Evolutionary conservation across 2,888 invertebrate species (phyloP).

Genomic region (Chrysina gloriosa): DNA sequence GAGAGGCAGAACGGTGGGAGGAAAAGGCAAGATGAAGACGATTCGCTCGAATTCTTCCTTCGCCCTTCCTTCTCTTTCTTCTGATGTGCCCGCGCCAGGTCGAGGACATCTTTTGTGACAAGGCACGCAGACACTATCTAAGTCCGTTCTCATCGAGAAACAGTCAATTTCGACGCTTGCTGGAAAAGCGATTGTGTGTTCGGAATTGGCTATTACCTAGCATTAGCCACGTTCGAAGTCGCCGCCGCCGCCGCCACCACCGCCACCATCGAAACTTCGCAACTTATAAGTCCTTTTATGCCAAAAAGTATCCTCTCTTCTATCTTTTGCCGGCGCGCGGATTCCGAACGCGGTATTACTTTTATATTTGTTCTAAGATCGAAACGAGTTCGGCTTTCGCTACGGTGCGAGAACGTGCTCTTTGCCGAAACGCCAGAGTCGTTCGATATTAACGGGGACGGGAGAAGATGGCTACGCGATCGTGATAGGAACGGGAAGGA

Average conservation of each 20-base stretch:
- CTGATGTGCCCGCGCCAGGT: not conserved
- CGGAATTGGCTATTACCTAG: constrained; percentile 47
- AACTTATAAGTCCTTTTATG: constrained; percentile 36
- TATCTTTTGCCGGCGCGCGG: not conserved
- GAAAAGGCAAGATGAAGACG: not conserved
- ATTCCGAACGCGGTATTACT: constrained; percentile 3
- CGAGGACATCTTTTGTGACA: constrained; percentile 15
- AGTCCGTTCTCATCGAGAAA: constrained; percentile 43
- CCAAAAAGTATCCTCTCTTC: constrained; percentile 29
- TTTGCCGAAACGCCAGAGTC: no score
- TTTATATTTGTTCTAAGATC: constrained; percentile 12
- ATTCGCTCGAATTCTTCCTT: not conserved
- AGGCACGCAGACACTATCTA: constrained; percentile 38
- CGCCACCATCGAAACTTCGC: constrained; percentile 25
- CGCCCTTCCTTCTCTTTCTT: not conserved
- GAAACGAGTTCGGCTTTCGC: constrained; percentile 22
- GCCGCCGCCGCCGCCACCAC: no score
- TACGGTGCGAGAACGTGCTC: no score
- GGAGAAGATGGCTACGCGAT: no score
- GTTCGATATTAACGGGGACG: no score
- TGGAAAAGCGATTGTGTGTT: constrained; percentile 47
- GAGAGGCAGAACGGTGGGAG: not conserved
- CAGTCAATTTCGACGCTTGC: constrained; percentile 47
- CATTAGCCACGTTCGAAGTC: constrained; percentile 31
- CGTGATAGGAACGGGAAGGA: no score